Conservation (phyloP, 1,140 invertebrate species). For the Monochamus saltuarius region DNA sequence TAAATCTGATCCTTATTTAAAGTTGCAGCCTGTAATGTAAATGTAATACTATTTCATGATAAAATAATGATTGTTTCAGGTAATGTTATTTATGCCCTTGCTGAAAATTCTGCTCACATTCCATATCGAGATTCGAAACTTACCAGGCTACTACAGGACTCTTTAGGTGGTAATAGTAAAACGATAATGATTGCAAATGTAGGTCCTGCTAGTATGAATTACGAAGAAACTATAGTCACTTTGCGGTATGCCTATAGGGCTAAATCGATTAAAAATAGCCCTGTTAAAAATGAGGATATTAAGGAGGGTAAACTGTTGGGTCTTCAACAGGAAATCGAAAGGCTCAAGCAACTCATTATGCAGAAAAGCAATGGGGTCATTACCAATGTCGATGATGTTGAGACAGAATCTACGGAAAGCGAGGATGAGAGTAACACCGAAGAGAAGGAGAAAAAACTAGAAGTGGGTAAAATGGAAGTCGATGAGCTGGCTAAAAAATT, state of each 20-base stretch:
- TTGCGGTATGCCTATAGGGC: constrained; percentile 90
- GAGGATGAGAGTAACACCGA: constrained; percentile 42
- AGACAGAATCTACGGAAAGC: constrained; percentile 27
- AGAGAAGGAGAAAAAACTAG: constrained; percentile 45
- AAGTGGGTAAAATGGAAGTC: constrained; percentile 49
- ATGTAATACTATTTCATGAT: constrained; percentile 1
- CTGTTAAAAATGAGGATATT: constrained; percentile 93
- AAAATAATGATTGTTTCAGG: constrained; percentile 56
- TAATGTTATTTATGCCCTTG: constrained; percentile 93
- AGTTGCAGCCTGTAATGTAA: no score
- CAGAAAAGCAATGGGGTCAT: constrained; percentile 41
- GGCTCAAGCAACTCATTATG: constrained; percentile 46
- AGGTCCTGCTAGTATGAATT: constrained; percentile 94
- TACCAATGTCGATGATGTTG: constrained; percentile 20
- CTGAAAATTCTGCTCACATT: constrained; percentile 84
- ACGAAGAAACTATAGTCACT: constrained; percentile 92
- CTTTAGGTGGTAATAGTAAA: constrained; percentile 92
- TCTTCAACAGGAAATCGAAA: constrained; percentile 48
- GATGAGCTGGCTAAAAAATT: constrained; percentile 56
- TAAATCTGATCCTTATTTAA: no score
- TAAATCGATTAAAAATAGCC: constrained; percentile 94
- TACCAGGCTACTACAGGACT: constrained; percentile 90
- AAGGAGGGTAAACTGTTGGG: constrained; percentile 48
- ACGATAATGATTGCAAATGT: constrained; percentile 97
- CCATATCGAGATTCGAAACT: constrained; percentile 95